Evolutionary conservation across 1,140 invertebrate species (phyloP).

Genomic region (Aphelenchoides besseyi): DNA sequence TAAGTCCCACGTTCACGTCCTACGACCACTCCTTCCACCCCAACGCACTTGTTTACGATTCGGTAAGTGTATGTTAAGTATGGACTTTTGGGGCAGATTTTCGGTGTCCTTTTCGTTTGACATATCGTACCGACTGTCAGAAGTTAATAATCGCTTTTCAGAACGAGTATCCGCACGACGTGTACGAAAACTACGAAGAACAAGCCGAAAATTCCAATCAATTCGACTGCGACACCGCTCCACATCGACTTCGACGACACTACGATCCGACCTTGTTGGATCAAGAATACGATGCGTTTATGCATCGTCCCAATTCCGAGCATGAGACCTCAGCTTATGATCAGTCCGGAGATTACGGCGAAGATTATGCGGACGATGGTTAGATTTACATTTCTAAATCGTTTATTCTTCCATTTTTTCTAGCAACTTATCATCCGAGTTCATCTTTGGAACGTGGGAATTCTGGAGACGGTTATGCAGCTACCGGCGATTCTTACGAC

Average conservation of each 20-base stretch:
- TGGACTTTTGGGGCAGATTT: too few relatives aligned
- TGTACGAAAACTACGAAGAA: neutral
- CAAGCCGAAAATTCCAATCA: neutral
- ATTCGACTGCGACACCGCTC: neutral
- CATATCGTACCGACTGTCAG: too few relatives aligned
- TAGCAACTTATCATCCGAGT: conserved; percentile 7
- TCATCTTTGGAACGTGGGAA: conserved; percentile 12
- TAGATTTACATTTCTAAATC: neutral
- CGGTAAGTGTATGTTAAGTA: too few relatives aligned
- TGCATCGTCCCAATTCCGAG: neutral
- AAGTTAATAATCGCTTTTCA: too few relatives aligned
- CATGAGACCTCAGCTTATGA: conserved; percentile 1
- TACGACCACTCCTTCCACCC: neutral
- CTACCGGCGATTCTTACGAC: neutral
- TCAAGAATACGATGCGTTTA: neutral
- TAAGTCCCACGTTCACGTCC: conserved; percentile 7
- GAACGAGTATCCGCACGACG: neutral
- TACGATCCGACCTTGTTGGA: neutral
- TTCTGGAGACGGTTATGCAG: conserved; percentile 4
- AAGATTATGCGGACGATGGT: conserved; percentile 14
- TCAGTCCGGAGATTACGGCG: neutral
- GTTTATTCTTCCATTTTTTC: neutral
- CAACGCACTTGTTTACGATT: neutral
- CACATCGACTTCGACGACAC: neutral
- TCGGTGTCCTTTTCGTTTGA: too few relatives aligned